Conservation (phyloP, 2,113 vertebrate species). For the Cettia cetti region DNA sequence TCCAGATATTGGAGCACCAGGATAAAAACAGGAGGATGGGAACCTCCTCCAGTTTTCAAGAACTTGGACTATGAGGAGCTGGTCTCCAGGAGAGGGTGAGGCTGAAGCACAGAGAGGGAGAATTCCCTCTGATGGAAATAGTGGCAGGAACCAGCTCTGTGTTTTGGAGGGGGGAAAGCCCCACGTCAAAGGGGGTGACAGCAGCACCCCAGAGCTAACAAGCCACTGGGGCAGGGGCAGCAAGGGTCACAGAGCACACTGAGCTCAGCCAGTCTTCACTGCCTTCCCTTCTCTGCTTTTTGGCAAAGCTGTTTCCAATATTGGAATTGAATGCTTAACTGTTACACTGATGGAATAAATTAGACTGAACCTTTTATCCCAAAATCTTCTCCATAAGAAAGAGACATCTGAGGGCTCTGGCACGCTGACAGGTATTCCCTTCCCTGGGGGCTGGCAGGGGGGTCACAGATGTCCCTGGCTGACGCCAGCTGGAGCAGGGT, state of each 20-base stretch:
- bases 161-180: neutral
- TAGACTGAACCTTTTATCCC: constrained; percentile 40
- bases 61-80: neutral
- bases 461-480: constrained; percentile 8
- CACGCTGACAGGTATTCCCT: constrained; percentile 7
- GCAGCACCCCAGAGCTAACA: neutral
- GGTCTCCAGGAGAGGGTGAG: neutral
- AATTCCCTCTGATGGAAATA: neutral
- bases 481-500: neutral
- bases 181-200: no score
- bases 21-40: neutral
- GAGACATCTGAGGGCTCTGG: constrained; percentile 37
- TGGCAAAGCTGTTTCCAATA: constrained; percentile 46
- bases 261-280: neutral
- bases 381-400: neutral
- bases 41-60: neutral
- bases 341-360: constrained; percentile 52
- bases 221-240: neutral
- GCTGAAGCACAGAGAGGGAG: neutral
- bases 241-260: neutral
- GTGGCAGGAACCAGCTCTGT: neutral
- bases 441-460: neutral
- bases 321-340: constrained; percentile 33
- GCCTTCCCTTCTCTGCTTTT: neutral
- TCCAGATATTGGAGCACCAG: neutral